These are phyloP conservation scores for Cantharis rustica DNA, from an alignment of 2,888 invertebrate species.

Conservation along the genomic window DNA sequence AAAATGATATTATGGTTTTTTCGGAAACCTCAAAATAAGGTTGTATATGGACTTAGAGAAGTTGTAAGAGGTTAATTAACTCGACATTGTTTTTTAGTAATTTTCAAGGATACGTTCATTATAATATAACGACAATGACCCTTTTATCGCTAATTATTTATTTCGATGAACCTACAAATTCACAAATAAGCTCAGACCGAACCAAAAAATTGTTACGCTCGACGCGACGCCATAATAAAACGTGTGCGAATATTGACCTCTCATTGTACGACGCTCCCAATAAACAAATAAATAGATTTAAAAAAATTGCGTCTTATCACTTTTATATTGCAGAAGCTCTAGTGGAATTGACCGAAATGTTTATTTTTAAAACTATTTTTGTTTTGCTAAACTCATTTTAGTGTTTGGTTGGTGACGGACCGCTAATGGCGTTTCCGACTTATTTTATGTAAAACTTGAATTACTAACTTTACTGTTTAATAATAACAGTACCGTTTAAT, in stretches of 20 bases:
- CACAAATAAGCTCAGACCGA: neutral
- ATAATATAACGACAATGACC: neutral
- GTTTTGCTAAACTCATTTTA: neutral
- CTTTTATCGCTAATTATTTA: neutral
- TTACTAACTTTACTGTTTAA: neutral
- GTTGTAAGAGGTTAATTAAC: slow-evolving; percentile 6
- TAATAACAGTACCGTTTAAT: neutral
- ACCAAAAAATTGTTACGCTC: neutral
- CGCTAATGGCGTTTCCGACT: neutral
- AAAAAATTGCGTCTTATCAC: neutral
- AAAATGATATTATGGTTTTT: neutral
- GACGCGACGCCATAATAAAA: neutral
- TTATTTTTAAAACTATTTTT: neutral
- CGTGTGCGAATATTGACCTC: slow-evolving; percentile 1
- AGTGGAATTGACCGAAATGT: neutral
- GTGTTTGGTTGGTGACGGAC: neutral
- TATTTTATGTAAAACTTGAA: neutral
- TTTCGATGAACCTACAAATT: neutral
- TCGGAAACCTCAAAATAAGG: neutral
- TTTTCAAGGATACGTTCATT: slow-evolving; percentile 2
- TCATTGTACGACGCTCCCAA: neutral
- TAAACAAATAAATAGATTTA: neutral
- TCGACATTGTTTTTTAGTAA: neutral
- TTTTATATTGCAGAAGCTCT: neutral
- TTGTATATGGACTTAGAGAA: neutral